Percentiles rank a stretch among this genome's conserved stretches.
Conservation (phyloP, 2,113 vertebrate genomes). For the Plestiodon gilberti region DNA sequence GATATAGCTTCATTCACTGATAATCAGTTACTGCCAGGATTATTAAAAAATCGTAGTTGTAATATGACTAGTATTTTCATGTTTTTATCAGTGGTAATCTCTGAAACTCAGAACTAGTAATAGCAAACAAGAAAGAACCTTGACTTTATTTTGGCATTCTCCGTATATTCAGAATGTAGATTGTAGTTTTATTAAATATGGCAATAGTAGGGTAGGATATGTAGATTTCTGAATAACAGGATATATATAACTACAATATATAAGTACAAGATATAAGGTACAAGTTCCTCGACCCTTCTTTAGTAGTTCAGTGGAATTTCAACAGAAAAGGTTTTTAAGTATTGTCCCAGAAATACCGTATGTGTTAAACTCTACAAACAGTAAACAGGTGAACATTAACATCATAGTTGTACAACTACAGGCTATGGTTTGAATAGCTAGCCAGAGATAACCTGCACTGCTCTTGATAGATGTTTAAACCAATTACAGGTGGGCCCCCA, state of each 20-base stretch:
- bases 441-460: constrained; percentile 57
- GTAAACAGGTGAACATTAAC: constrained; percentile 47
- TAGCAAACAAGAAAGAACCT: constrained; percentile 16
- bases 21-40: constrained; percentile 10
- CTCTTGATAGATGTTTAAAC: constrained; percentile 64
- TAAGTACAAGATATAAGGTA: constrained; percentile 2
- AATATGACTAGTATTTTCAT: constrained; percentile 37
- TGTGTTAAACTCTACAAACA: constrained; percentile 62
- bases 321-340: neutral
- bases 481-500: no score
- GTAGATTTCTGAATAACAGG: neutral
- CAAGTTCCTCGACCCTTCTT: constrained; percentile 18
- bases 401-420: constrained; percentile 42
- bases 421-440: constrained; percentile 51
- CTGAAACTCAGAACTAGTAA: constrained; percentile 6
- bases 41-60: constrained; percentile 49
- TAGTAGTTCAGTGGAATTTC: constrained; percentile 62
- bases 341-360: constrained; percentile 16
- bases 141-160: constrained; percentile 6
- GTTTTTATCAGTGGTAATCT: constrained; percentile 9
- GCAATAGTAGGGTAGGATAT: constrained; percentile 16
- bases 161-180: neutral
- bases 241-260: neutral
- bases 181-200: neutral
- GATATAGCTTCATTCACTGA: constrained; percentile 25